Evolutionary conservation across 30 jellyfish, hydroid and myxozoan genomes (phyloP).

Genomic region (Chironex yamaguchii): DNA sequence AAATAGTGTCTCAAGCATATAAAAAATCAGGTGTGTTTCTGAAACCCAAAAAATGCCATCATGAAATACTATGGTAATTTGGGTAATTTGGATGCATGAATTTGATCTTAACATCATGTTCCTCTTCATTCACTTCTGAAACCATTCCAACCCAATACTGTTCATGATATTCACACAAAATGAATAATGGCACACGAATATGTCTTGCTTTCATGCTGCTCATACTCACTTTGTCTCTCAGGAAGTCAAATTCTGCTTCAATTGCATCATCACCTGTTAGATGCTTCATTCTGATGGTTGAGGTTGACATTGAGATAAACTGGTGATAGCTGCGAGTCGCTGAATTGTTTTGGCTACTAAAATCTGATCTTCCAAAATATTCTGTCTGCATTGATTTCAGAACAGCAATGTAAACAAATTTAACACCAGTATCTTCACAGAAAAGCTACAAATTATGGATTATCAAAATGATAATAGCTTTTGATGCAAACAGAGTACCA

Average conservation of each 20-base stretch:
- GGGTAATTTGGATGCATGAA: conserved; percentile 59
- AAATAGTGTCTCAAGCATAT: too few relatives aligned
- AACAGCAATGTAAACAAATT: not conserved
- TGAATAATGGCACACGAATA: not conserved
- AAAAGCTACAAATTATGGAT: conserved; percentile 22
- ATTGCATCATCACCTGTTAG: not conserved
- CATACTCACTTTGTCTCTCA: not conserved
- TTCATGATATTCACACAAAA: conserved; percentile 41
- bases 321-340: conserved; percentile 75
- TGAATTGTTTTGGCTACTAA: conserved; percentile 36
- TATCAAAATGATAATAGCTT: too few relatives aligned
- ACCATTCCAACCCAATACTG: conserved; percentile 51
- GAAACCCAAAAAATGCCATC: conserved; percentile 55
- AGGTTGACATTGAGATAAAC: conserved; percentile 37
- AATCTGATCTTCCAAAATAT: conserved; percentile 12
- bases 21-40: too few relatives aligned
- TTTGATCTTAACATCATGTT: conserved; percentile 19
- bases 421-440: too few relatives aligned
- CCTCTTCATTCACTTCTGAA: not conserved
- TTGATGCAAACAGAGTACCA: too few relatives aligned
- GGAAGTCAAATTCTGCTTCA: conserved; percentile 1
- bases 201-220: not conserved
- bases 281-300: conserved; percentile 19
- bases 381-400: conserved; percentile 6
- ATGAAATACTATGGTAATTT: not conserved